Percentiles rank a stretch among this genome's conserved stretches.
These are phyloP conservation scores for Cybosia mesomella DNA, from an alignment of 2,888 invertebrate genomes.

Conservation along the genomic window DNA sequence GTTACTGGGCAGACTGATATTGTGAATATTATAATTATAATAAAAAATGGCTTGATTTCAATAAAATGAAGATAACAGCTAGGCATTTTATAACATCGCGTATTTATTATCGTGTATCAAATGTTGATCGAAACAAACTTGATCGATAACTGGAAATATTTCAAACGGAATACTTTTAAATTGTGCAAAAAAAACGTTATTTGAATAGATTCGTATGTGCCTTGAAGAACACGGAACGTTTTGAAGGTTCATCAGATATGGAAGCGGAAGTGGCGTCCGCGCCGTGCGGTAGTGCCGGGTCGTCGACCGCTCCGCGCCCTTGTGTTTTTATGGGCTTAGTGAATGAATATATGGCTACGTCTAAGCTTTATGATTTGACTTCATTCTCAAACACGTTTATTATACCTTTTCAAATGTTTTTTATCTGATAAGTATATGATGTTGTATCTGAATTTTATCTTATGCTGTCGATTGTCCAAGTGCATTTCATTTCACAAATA, in stretches of 20 bases:
- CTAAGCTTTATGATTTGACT: background rate
- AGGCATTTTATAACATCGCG: background rate
- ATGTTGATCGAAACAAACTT: conserved; percentile 21
- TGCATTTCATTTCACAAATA: background rate
- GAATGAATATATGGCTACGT: conserved; percentile 6
- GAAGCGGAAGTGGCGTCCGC: conserved; percentile 56
- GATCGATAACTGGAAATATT: conserved; percentile 24
- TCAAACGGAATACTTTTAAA: conserved; percentile 26
- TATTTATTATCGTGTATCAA: background rate
- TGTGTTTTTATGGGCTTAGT: conserved; percentile 23
- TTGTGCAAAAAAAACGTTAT: conserved; percentile 3
- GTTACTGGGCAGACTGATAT: background rate
- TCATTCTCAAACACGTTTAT: background rate
- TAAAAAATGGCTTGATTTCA: background rate
- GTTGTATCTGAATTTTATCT: background rate
- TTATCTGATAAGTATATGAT: background rate
- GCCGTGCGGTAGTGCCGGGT: conserved; percentile 50
- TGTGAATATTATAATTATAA: background rate
- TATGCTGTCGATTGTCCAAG: background rate
- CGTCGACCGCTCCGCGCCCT: conserved; percentile 65
- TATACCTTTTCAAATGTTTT: background rate
- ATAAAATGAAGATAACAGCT: background rate
- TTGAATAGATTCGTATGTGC: conserved; percentile 29
- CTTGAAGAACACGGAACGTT: conserved; percentile 57
- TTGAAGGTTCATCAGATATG: conserved; percentile 48